These are phyloP conservation scores for Cryptus armator DNA, from an alignment of 2,888 invertebrate species.

Conservation along the genomic window DNA sequence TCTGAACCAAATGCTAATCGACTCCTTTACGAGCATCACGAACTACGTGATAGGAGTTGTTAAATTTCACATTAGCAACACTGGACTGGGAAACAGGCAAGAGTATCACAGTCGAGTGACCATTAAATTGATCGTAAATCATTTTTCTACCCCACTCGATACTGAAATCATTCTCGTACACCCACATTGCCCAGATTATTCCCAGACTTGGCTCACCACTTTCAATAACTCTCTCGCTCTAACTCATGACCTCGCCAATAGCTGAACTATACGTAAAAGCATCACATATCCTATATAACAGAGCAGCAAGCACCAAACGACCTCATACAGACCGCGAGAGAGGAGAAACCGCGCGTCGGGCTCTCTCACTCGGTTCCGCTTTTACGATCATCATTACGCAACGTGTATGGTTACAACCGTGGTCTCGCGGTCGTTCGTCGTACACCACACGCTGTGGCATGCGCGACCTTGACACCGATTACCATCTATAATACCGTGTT, in stretches of 20 bases:
- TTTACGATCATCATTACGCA: slow-evolving; percentile 70
- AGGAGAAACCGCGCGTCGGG: slow-evolving; percentile 19
- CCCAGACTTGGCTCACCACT: slow-evolving; percentile 7
- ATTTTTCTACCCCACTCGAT: slow-evolving; percentile 23
- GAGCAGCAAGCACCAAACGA: slow-evolving; percentile 53
- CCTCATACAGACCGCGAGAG: slow-evolving; percentile 56
- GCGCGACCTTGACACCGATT: slow-evolving; percentile 84
- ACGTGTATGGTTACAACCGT: slow-evolving; percentile 58
- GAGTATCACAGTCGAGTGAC: background rate
- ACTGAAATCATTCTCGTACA: slow-evolving; percentile 11
- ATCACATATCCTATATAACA: slow-evolving; percentile 34
- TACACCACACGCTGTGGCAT: slow-evolving; percentile 46
- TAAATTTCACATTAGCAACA: slow-evolving; percentile 6
- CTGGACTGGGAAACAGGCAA: background rate
- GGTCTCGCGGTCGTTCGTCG: slow-evolving; percentile 60
- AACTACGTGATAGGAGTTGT: slow-evolving; percentile 23
- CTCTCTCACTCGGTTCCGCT: slow-evolving; percentile 48
- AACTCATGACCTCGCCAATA: slow-evolving; percentile 58
- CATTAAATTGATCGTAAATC: slow-evolving; percentile 39
- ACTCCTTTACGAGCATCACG: slow-evolving; percentile 42
- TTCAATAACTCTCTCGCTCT: slow-evolving; percentile 33
- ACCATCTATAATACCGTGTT: slow-evolving; percentile 58
- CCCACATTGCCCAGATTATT: slow-evolving; percentile 8
- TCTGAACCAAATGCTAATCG: slow-evolving; percentile 21
- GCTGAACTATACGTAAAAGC: slow-evolving; percentile 30